phyloP scores from a whole-genome alignment of 2,113 vertebrate genomes.

The Phaethon lepturus region DNA sequence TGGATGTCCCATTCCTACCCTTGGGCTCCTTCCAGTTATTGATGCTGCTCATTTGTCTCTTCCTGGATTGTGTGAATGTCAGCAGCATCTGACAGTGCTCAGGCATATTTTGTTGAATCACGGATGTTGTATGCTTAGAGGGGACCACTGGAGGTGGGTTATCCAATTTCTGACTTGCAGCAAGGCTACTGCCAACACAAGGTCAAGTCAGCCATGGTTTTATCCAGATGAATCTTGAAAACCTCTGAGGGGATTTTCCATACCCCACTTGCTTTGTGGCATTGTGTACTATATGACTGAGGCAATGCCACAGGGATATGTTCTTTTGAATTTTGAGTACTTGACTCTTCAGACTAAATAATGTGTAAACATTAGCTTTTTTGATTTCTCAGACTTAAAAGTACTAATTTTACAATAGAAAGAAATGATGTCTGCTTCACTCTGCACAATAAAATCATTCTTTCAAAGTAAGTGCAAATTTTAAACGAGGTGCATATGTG shows the following conservation, averaged over 20 bases:
- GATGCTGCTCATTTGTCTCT: neutral
- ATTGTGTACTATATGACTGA: neutral
- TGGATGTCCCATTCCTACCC: neutral
- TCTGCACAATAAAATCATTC: neutral
- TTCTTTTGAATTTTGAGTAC: neutral
- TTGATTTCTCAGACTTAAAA: neutral
- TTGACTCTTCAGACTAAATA: neutral
- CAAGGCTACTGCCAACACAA: neutral
- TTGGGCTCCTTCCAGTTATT: neutral
- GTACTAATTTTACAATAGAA: neutral
- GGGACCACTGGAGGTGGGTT: fast-evolving
- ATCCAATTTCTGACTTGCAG: neutral
- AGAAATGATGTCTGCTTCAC: neutral
- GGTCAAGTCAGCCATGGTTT: neutral
- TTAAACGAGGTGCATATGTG: neutral
- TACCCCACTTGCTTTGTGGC: neutral
- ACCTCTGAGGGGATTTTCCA: neutral
- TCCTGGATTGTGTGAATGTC: neutral
- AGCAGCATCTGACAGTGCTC: neutral
- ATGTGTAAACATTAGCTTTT: neutral
- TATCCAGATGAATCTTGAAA: neutral
- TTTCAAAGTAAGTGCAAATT: neutral
- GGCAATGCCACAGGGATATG: neutral
- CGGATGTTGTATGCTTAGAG: neutral
- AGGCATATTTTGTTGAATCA: neutral